Evolutionary conservation across 2,113 vertebrate genomes (phyloP).

Genomic region (Erythrocebus patas): DNA sequence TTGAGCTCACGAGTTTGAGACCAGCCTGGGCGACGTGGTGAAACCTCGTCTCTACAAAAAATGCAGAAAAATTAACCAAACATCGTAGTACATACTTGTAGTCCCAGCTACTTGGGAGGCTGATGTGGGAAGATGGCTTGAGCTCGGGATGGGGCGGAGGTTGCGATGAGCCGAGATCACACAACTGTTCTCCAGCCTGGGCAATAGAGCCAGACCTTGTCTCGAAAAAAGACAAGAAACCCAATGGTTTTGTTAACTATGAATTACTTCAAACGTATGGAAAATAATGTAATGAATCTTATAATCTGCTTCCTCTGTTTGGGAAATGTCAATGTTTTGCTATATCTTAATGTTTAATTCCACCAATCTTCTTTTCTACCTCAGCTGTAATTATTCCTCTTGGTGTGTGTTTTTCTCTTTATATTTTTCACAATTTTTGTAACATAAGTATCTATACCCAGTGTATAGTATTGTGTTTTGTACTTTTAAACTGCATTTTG

Average conservation of each 20-base stretch:
- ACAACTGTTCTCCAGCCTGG: too few relatives aligned
- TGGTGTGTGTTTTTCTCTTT: not conserved
- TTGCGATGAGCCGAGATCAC: too few relatives aligned
- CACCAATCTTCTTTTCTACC: not conserved
- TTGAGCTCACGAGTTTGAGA: too few relatives aligned
- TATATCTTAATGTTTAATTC: not conserved
- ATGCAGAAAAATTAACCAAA: too few relatives aligned
- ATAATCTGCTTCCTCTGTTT: not conserved
- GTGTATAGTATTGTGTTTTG: not conserved
- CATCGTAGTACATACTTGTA: too few relatives aligned
- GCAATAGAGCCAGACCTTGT: too few relatives aligned
- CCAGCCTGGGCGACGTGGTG: too few relatives aligned
- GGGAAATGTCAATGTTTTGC: not conserved
- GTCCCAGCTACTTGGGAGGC: too few relatives aligned
- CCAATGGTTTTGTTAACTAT: not conserved
- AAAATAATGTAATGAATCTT: not conserved
- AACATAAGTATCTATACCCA: not conserved
- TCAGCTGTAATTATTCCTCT: not conserved
- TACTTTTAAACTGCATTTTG: not conserved
- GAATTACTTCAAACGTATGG: not conserved
- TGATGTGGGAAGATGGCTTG: too few relatives aligned
- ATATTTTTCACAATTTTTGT: constrained; percentile 12
- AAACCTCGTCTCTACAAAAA: too few relatives aligned
- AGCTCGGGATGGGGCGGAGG: too few relatives aligned
- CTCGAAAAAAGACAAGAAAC: too few relatives aligned